Conservation (phyloP, 2,888 invertebrate species). For the Philereme vetulata region DNA sequence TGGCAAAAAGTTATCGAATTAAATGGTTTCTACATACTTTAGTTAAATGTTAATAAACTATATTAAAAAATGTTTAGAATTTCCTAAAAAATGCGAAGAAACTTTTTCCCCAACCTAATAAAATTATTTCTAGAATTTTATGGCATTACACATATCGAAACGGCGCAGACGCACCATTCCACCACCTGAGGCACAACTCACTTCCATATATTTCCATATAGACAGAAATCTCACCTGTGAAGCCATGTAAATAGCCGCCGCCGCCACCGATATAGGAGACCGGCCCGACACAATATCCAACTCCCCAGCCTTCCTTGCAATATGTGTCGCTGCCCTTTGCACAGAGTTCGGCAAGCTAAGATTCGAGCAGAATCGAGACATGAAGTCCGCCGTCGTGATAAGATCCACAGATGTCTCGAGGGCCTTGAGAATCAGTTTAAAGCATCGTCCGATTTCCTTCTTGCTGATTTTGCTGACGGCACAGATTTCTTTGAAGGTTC, state of each 20-base stretch:
- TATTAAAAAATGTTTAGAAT: no score
- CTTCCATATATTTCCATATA: not conserved
- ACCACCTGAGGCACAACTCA: not conserved
- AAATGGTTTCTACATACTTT: no score
- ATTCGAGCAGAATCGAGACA: slow-evolving; percentile 99
- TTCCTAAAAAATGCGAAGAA: no score
- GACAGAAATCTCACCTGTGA: slow-evolving; percentile 87
- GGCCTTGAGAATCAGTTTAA: slow-evolving; percentile 97
- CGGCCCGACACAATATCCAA: slow-evolving; percentile 98
- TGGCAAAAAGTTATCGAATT: no score
- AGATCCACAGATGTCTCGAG: slow-evolving; percentile 98
- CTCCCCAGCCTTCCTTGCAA: slow-evolving; percentile 98
- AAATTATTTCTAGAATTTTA: no score
- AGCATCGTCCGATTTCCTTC: slow-evolving; percentile 99
- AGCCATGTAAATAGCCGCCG: slow-evolving; percentile 99
- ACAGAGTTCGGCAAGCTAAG: slow-evolving; percentile 94
- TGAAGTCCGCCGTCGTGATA: slow-evolving; percentile 99
- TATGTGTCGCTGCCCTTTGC: slow-evolving; percentile 97
- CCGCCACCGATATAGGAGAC: slow-evolving; percentile 99
- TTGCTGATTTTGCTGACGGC: slow-evolving; percentile 99
- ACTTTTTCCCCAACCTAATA: no score
- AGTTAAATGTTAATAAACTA: no score
- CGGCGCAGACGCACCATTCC: no score
- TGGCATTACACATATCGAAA: no score
- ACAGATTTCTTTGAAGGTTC: slow-evolving; percentile 99